Conservation (phyloP, 2,888 invertebrate species). For the Orchestes rusci region DNA sequence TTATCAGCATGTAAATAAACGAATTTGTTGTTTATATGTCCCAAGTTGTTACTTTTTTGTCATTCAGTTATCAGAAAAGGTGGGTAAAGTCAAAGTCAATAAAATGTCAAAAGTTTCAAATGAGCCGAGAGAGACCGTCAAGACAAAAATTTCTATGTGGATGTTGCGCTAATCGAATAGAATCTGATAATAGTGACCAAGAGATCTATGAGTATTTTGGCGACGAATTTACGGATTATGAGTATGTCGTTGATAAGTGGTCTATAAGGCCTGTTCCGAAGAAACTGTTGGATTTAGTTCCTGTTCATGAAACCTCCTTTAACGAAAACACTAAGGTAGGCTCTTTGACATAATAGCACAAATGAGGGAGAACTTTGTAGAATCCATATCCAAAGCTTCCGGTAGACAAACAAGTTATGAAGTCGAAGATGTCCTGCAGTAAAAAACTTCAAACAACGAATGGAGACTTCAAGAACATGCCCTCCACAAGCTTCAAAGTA, state of each 20-base stretch:
- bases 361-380: too few species aligned
- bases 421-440: too few species aligned
- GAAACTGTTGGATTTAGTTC: conserved; percentile 25
- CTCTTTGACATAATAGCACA: too few species aligned
- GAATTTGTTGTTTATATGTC: too few species aligned
- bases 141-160: conserved; percentile 9
- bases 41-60: too few species aligned
- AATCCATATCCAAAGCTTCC: too few species aligned
- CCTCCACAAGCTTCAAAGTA: too few species aligned
- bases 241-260: conserved; percentile 30
- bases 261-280: conserved; percentile 28
- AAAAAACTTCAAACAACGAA: too few species aligned
- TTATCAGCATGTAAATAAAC: too few species aligned
- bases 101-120: conserved; percentile 7
- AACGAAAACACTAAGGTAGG: neutral
- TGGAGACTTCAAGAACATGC: conserved; percentile 2
- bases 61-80: too few species aligned
- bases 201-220: conserved; percentile 24
- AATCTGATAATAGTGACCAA: conserved; percentile 21
- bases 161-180: conserved; percentile 22
- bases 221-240: conserved; percentile 28
- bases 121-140: conserved; percentile 9
- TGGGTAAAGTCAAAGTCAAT: conserved; percentile 4
- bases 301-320: conserved; percentile 11
- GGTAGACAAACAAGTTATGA: too few species aligned